These are phyloP conservation scores for Aporophyla nigra DNA, from an alignment of 2,888 invertebrate species.

Conservation along the genomic window DNA sequence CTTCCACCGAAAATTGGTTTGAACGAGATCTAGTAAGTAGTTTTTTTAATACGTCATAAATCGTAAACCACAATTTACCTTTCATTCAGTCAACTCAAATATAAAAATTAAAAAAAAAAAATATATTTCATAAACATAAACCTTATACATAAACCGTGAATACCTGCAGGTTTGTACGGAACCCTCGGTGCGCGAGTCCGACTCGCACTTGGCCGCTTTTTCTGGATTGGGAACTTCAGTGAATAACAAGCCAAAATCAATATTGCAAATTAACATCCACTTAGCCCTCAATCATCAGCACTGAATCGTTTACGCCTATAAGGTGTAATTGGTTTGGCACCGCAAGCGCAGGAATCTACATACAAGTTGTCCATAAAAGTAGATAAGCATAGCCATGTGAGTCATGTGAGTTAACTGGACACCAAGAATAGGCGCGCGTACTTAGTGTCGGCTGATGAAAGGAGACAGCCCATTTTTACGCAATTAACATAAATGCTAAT, in stretches of 20 bases:
- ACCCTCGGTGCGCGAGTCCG: no score
- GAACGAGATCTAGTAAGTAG: no score
- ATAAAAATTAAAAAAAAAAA: no score
- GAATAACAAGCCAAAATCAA: conserved; percentile 13
- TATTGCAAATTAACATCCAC: conserved; percentile 13
- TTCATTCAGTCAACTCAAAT: no score
- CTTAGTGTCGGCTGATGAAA: conserved; percentile 36
- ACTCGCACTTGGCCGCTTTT: no score
- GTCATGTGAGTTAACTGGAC: conserved; percentile 22
- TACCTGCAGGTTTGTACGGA: no score
- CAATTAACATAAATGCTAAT: conserved; percentile 32
- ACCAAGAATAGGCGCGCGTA: not conserved
- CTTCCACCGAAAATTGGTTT: no score
- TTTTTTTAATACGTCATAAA: no score
- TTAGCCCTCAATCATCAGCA: conserved; percentile 16
- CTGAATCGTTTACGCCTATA: conserved; percentile 9
- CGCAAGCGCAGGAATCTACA: conserved; percentile 30
- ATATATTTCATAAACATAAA: no score
- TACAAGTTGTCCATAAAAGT: conserved; percentile 44
- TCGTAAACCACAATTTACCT: no score
- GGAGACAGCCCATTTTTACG: not conserved
- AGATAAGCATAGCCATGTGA: conserved; percentile 1
- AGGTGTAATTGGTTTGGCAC: conserved; percentile 40
- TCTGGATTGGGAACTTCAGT: not conserved
- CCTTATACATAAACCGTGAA: no score